phyloP scores from a whole-genome alignment of 1,140 invertebrate genomes.

The Cotesia vestalis region DNA sequence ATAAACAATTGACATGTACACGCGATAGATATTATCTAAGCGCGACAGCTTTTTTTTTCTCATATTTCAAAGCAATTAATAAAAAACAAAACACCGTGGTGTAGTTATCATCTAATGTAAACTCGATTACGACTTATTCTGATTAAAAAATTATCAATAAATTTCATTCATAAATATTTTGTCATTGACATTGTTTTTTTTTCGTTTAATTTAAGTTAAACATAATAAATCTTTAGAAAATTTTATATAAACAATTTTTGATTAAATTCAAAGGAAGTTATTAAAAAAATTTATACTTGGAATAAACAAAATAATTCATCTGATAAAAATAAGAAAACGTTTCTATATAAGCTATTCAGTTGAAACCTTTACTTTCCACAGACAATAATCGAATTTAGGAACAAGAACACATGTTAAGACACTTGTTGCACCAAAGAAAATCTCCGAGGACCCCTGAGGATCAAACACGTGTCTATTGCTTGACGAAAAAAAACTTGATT shows the following conservation, averaged over 20 bases:
- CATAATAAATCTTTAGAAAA: no score
- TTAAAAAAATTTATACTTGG: no score
- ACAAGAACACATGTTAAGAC: conserved; percentile 52
- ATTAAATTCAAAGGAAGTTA: no score
- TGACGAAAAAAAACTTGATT: background rate
- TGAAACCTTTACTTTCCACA: no score
- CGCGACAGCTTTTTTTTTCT: conserved; percentile 36
- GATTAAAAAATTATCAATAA: background rate
- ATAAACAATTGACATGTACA: conserved; percentile 43
- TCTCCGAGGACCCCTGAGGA: conserved; percentile 52
- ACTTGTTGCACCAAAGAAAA: conserved; percentile 58
- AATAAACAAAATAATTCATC: no score
- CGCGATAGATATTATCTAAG: conserved; percentile 44
- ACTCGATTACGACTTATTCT: conserved; percentile 3
- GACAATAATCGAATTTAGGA: conserved; percentile 14
- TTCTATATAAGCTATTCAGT: no score
- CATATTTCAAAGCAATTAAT: conserved; percentile 39
- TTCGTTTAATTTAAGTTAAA: no score
- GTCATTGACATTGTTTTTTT: no score
- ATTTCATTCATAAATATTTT: conserved; percentile 5
- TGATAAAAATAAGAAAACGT: no score
- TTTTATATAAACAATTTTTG: no score
- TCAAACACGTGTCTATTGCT: conserved; percentile 52
- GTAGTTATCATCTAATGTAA: no score
- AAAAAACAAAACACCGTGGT: conserved; percentile 27